Base-by-base conservation (phyloP, 2,888 invertebrate genomes). In the Leucoptera coffeella region DNA sequence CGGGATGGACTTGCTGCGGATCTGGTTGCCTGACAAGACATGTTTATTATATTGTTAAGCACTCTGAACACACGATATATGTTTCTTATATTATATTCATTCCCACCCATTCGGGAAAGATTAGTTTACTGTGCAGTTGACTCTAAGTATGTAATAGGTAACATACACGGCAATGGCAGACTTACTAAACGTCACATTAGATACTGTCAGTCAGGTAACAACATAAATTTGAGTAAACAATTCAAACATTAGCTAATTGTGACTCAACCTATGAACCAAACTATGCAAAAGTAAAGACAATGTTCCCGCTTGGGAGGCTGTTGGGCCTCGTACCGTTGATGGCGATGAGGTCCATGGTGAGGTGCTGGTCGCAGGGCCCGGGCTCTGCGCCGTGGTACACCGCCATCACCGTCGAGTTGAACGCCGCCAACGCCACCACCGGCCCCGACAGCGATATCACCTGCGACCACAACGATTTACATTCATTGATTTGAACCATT, bases 301-400 rank as follows among this genome's bases (percentile, higher is more conserved):
- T n/a, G n/a, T n/a, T n/a, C n/a, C n/a, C n/a, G n/a, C 6, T 22
- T 22, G 13, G n/a, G 4, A 17, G 9, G 7, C 13, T 12, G 22
- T 3, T 15, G 28, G n/a, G n/a, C n/a, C n/a, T n/a, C 29, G 29
- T 45, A 69, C 71, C 69, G 28, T 67, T 64, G 14, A 67, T 35
- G 14, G 65, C 61, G 25, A 71, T 40, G 13, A 71, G 57, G 26
- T 72, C 71, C 65, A 72, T 64, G 1, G 60, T 49, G 1, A 72
- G 45, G 28, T 71, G 60, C 34, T 69, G 71, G 32, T 69, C 71
- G 0, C 51, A 38, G 0, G 42, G 21, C 0, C 71, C 69, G 0
- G 71, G 69, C 19, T 67, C 64, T 0, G 54, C 44, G 26, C 41
- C 38, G 36, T 72, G 72, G 39, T 69, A 69, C 4, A 54, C 53